Evolutionary conservation across 2,113 vertebrate species (phyloP).

Genomic region (Cygnus buccinator): DNA sequence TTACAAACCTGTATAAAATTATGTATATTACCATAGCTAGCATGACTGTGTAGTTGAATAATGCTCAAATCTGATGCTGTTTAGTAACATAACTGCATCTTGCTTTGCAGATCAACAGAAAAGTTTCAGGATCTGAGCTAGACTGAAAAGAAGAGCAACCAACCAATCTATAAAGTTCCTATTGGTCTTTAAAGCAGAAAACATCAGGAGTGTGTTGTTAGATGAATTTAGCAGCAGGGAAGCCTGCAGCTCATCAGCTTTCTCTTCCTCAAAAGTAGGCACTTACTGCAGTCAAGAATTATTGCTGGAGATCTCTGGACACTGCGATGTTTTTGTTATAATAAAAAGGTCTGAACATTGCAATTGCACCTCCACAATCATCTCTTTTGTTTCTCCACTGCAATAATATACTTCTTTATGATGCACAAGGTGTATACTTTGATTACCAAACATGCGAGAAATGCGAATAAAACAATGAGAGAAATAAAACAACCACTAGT

Average conservation of each 20-base stretch:
- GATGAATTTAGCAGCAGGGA: slow-evolving; percentile 84
- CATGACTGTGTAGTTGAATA: neutral
- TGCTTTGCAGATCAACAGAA: slow-evolving; percentile 38
- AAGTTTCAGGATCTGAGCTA: slow-evolving; percentile 55
- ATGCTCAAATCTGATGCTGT: neutral
- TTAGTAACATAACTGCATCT: neutral
- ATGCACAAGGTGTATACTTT: neutral
- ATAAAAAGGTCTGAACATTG: slow-evolving; percentile 64
- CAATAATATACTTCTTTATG: slow-evolving; percentile 27
- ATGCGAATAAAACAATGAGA: neutral
- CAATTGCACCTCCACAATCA: slow-evolving; percentile 34
- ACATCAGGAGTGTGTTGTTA: slow-evolving; percentile 76
- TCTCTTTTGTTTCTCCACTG: slow-evolving; percentile 51
- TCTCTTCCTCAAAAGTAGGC: slow-evolving; percentile 77
- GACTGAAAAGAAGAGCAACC: slow-evolving; percentile 57
- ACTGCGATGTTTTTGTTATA: slow-evolving; percentile 60
- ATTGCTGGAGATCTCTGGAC: slow-evolving; percentile 71
- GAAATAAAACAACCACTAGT: neutral
- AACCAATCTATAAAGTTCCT: slow-evolving; percentile 69
- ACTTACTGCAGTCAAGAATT: slow-evolving; percentile 81
- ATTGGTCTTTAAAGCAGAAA: slow-evolving; percentile 76
- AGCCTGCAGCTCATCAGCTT: slow-evolving; percentile 79
- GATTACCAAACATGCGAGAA: neutral
- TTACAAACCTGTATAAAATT: neutral
- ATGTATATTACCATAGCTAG: neutral